Conservation (phyloP, 2,113 vertebrate genomes). For the Eira barbara region DNA sequence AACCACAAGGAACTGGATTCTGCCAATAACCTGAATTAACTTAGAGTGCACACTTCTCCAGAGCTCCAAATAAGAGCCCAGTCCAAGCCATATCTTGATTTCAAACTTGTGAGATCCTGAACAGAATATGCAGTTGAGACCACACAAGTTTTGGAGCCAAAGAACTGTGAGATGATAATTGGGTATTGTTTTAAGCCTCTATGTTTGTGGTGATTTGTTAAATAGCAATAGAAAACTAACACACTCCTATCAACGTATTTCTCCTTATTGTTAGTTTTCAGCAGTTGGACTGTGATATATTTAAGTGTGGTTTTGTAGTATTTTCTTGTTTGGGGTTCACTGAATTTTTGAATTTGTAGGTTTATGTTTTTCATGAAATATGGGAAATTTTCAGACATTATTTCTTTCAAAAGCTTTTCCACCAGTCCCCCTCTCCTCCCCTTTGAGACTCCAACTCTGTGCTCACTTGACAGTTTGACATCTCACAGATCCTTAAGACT, state of each 20-base stretch:
- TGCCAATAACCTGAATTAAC: background rate
- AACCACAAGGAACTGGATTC: background rate
- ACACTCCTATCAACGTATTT: background rate
- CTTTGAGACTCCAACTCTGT: background rate
- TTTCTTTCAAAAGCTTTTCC: background rate
- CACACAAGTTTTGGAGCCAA: background rate
- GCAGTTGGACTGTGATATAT: background rate
- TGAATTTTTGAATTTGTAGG: background rate
- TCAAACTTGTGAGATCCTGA: background rate
- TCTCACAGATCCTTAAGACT: background rate
- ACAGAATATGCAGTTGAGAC: background rate
- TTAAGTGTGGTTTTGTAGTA: background rate
- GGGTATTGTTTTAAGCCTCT: background rate
- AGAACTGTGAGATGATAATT: background rate
- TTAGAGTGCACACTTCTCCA: background rate
- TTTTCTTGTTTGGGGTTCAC: background rate
- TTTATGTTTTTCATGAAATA: background rate
- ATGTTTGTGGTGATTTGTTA: background rate
- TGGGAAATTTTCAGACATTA: background rate
- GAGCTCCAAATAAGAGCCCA: background rate
- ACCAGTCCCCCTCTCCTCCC: background rate
- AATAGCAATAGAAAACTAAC: background rate
- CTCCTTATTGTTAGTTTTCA: background rate
- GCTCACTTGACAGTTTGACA: background rate
- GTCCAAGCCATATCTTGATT: background rate